A percentile compares a stretch with the other conserved stretches of the same genome.
These are phyloP conservation scores for Nymphalis io DNA, from an alignment of 1,140 invertebrate species.

Conservation along the genomic window DNA sequence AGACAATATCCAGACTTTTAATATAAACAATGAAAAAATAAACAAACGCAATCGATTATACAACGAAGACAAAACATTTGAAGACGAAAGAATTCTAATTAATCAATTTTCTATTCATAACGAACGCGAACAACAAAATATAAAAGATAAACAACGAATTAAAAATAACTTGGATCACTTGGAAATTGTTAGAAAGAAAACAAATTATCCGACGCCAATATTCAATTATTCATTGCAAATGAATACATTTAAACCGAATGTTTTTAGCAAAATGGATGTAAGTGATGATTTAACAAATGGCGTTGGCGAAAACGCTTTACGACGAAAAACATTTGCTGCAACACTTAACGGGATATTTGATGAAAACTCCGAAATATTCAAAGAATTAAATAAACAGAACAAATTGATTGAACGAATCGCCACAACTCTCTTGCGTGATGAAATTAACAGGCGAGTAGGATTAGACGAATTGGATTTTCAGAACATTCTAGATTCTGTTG, in stretches of 20 bases:
- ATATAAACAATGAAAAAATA: neutral
- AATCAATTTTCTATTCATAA: neutral
- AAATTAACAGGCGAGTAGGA: neutral
- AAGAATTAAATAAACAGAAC: slow-evolving; percentile 40
- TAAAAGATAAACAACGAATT: slow-evolving; percentile 25
- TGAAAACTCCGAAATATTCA: slow-evolving; percentile 18
- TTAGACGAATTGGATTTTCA: slow-evolving; percentile 41
- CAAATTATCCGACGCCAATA: slow-evolving; percentile 37
- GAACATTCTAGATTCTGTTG: slow-evolving; percentile 30
- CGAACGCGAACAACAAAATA: neutral
- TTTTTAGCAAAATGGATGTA: too few relatives aligned
- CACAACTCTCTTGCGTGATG: neutral
- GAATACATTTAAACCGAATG: neutral
- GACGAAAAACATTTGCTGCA: neutral
- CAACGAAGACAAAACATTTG: neutral
- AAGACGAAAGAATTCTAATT: neutral
- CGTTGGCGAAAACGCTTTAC: neutral
- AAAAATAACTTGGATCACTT: slow-evolving; percentile 43
- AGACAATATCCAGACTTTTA: neutral
- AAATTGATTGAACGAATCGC: slow-evolving; percentile 23
- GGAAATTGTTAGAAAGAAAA: slow-evolving; percentile 37
- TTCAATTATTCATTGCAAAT: slow-evolving; percentile 1
- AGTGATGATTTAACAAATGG: too few relatives aligned
- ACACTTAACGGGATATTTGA: neutral
- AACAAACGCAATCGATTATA: neutral